Base-by-base conservation (phyloP, 2,113 vertebrate genomes). In the Apodemus speciosus region DNA sequence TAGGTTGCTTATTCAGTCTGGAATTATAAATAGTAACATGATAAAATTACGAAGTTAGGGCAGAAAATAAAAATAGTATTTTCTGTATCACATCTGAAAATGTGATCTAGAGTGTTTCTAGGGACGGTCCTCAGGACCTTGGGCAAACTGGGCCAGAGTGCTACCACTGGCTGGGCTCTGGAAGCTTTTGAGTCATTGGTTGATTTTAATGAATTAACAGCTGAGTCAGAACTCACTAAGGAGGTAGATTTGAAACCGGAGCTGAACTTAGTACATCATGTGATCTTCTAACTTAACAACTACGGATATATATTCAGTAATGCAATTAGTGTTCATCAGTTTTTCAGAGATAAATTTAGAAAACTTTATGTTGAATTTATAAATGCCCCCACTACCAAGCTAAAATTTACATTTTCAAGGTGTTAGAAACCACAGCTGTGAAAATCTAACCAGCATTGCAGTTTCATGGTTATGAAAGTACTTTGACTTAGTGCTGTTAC, bases 201-300 rank as follows among this genome's bases (percentile, higher is more conserved):
- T 88, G 53, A 84, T 87, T 93, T 95, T 75, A 89, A 56, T 86
- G 53, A 80, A 76, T 87, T 84, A 73, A 88, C 27, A 40, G 8
- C 49, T 2, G 38, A 85, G 46, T 90, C 38, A 60, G 79, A 71
- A 87, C 88, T 88, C 27, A 18, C 25, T 89, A 76, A 94, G 62
- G 30, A 83, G 35, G 43, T 14, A 68, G 10, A 68, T 38, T 20
- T 90, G 58, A 94, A 86, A 56, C 71, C 73, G 85, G 66, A 92
- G 62, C 60, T 86, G 68, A 68, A 46, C 51, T 76, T 91, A 72
- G 60, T 56, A 72, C 43, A 85, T 51, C 56, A 38, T 85, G 49
- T 58, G 68, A 60, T 40, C 93, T 85, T 90, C 88, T 81, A 91
- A 16, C 51, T 49, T 86, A 72, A 66, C 71, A 85, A 89, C 75